phyloP scores from a whole-genome alignment of 2,113 vertebrate genomes.

The Odocoileus hemionus region DNA sequence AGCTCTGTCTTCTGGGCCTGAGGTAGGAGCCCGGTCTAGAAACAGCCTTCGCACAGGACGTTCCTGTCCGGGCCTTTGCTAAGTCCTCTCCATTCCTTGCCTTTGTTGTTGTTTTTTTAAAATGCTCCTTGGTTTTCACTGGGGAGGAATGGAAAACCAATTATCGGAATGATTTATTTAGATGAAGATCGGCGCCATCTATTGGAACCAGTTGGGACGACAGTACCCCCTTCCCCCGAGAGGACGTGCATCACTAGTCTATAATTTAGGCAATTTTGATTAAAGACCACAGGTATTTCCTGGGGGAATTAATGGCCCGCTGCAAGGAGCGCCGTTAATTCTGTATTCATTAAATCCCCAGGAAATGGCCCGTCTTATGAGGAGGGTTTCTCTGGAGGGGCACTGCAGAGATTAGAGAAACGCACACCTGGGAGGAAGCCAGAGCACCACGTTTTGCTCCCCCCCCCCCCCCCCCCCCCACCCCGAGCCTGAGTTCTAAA shows the following conservation, averaged over 20 bases:
- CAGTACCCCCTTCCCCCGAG: neutral
- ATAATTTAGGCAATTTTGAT: slow-evolving; percentile 52
- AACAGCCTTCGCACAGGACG: slow-evolving; percentile 15
- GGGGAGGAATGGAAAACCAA: slow-evolving; percentile 52
- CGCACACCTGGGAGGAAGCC: neutral
- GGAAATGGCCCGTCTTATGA: slow-evolving; percentile 62
- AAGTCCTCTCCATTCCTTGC: slow-evolving; percentile 1
- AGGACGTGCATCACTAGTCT: slow-evolving; percentile 30
- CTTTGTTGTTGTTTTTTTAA: neutral
- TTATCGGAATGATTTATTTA: slow-evolving; percentile 52
- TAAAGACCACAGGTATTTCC: slow-evolving; percentile 71
- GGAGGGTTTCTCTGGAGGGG: neutral
- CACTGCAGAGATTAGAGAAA: neutral
- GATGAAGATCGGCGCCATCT: slow-evolving; percentile 73
- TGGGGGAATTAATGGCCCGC: slow-evolving; percentile 64
- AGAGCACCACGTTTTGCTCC: neutral
- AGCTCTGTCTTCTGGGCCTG: neutral
- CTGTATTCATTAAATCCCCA: slow-evolving; percentile 65
- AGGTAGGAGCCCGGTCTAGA: neutral
- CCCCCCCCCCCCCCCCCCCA: accelerated
- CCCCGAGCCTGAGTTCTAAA: neutral
- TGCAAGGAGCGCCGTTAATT: slow-evolving; percentile 55
- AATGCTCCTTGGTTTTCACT: neutral
- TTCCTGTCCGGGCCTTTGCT: slow-evolving; percentile 29
- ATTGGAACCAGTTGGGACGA: slow-evolving; percentile 56